Base-by-base conservation (phyloP, 2,888 invertebrate genomes). In the Phyto melanocephala region DNA sequence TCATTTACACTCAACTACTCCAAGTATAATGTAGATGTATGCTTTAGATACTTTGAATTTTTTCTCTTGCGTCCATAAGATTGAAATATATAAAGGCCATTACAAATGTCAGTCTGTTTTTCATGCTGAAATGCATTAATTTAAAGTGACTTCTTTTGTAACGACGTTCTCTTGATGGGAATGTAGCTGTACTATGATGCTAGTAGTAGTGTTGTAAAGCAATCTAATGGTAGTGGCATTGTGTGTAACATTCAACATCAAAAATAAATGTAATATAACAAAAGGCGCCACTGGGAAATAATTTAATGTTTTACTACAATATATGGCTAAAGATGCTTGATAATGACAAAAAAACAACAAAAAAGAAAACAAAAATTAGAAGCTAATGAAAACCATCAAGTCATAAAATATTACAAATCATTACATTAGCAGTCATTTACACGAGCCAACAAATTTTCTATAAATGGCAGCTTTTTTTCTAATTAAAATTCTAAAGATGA, bases 31-130 rank as follows among this genome's bases (percentile, higher is more conserved):
- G 20, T 7, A 22, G 11, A 7, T 24, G 33, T 33, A 65, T 56
- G 24, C 22, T 11, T 52, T 67, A 40, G 22, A 60, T 40, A 28
- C 28, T 28, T 13, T 62, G 17, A 3, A 13, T 10, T 56, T 58
- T 45, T 37, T 22, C 37, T 24, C 17, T 37, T 58, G 13, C 8
- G 58, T 58, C 67, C 75, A 67, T 40, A 60, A 67, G 35, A 52
- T 42, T 52, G 60, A 76, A 33, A 68, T 54, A 65, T 58, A 70
- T 74, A 78, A 71, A 76, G 79, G 82, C 82, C 82, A 82, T 82
- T 82, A 82, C 75, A 79, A 79, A 79, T 82, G 82, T 82, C 82
- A 82, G 71, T 75, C 42, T 79, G 40, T 79, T 82, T 76, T 76
- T 67, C 42, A 65, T 68, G 50, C 52, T 76, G 75, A 76, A 60